Conservation (phyloP, 2,113 vertebrate species). For the Chaetops frenatus region DNA sequence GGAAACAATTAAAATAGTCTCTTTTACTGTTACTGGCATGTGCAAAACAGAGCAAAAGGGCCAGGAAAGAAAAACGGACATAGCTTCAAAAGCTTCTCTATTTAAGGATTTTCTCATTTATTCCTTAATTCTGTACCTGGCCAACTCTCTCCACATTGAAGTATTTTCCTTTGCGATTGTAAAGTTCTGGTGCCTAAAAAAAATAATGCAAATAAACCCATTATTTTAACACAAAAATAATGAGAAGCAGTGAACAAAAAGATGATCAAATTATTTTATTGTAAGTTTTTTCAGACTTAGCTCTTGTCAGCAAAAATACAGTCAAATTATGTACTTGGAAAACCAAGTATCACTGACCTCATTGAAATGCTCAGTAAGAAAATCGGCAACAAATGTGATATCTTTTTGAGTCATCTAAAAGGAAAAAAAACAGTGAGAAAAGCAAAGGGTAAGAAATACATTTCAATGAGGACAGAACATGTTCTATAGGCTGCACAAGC, state of each 20-base stretch:
- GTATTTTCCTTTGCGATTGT: conserved; percentile 96
- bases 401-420: conserved; percentile 97
- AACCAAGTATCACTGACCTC: conserved; percentile 74
- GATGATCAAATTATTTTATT: background rate
- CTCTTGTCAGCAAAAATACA: background rate
- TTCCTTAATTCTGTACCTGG: conserved; percentile 76
- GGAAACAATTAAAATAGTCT: background rate
- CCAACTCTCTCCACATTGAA: conserved; percentile 97
- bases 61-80: background rate
- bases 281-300: background rate
- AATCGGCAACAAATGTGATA: conserved; percentile 95
- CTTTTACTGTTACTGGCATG: background rate
- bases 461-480: background rate
- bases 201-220: background rate
- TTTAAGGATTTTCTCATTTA: background rate
- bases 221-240: background rate
- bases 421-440: background rate
- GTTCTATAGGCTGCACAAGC: background rate
- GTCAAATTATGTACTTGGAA: background rate
- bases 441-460: background rate
- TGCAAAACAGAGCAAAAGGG: background rate
- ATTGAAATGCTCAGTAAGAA: conserved; percentile 98
- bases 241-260: background rate
- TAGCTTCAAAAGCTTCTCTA: background rate
- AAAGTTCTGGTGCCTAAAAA: conserved; percentile 91